Conservation (phyloP, 2,113 vertebrate species). For the Fulmarus glacialis region DNA sequence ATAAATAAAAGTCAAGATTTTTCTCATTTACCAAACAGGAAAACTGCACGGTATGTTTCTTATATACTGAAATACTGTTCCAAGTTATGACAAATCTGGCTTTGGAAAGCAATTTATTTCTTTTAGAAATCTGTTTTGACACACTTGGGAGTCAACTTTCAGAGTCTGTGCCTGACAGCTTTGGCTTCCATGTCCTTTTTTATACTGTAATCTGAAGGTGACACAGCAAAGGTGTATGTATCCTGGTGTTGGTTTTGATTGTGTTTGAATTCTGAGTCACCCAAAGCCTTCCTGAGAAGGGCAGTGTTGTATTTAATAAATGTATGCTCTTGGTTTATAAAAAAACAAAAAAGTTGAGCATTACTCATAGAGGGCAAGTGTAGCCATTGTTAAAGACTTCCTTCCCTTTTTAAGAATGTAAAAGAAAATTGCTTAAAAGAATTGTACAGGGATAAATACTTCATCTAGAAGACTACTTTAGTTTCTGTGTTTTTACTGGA, state of each 20-base stretch:
- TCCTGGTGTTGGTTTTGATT: neutral
- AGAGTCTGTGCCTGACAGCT: neutral
- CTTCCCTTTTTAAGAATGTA: neutral
- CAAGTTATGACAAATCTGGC: neutral
- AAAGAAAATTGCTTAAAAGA: neutral
- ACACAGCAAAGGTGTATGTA: neutral
- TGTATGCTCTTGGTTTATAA: neutral
- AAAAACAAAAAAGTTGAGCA: neutral
- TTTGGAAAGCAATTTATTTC: neutral
- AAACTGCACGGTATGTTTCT: neutral
- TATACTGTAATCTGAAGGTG: neutral
- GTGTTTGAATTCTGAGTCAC: neutral
- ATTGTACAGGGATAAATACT: neutral
- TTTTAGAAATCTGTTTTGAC: neutral
- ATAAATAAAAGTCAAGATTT: neutral
- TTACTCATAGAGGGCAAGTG: neutral
- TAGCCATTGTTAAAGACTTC: neutral
- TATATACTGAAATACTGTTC: neutral
- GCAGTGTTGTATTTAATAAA: neutral
- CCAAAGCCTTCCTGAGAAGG: neutral
- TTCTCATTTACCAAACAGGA: neutral
- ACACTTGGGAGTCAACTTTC: neutral
- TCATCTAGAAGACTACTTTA: neutral
- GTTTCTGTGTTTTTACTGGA: neutral
- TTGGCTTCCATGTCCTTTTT: neutral